Base-by-base conservation (phyloP, 2,888 invertebrate genomes). In the Ophion costatus region DNA sequence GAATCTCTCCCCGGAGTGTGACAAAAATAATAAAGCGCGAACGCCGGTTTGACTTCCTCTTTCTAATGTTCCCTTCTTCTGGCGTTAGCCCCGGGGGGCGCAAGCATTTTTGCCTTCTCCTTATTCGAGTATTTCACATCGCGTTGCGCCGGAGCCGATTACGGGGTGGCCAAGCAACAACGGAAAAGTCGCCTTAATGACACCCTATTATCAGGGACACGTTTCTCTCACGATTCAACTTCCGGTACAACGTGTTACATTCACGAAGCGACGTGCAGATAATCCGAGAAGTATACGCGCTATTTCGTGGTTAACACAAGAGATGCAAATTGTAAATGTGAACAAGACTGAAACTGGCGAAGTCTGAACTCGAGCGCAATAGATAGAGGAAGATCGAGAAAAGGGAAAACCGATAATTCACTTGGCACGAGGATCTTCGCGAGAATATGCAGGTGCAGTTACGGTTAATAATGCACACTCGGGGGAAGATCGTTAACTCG, bases 241-340 rank as follows among this genome's bases (percentile, higher is more conserved):
- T 80, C 42, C 42, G 73, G 73, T 80, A 77, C 73, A 51, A 69
- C 17, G 70, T 14, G 24, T 20, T 14, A 45, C 10, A 45, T 14
- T 45, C 45, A 45, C 42, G 33, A 17, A 22, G 29, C 22, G 56
- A 66, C 57, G 67, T 29, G 76, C 80, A 73, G 76, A 20, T 80
- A 80, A 9, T 45, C 11, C 45, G 45, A 45, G 45, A 45, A 45
- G 29, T 76, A 79, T 69, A 29, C 20, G 42, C 42, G 33, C 42
- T n/a, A 63, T 38, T 56, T 80, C 42, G 77, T 20, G 73, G 73
- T 84, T 84, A 69, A 74, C 63, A 74, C 73, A 69, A 71, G 33
- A 67, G 80, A 73, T 56, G 71, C 77, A 63, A 57, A 67, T 73
- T 73, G 67, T 73, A 63, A 45, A 57, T 73, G 64, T 67, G 67